Evolutionary conservation across 2,113 vertebrate species (phyloP), one percentile per base, ranked within the genome.

Genomic region (Chlamydotis undulata): DNA sequence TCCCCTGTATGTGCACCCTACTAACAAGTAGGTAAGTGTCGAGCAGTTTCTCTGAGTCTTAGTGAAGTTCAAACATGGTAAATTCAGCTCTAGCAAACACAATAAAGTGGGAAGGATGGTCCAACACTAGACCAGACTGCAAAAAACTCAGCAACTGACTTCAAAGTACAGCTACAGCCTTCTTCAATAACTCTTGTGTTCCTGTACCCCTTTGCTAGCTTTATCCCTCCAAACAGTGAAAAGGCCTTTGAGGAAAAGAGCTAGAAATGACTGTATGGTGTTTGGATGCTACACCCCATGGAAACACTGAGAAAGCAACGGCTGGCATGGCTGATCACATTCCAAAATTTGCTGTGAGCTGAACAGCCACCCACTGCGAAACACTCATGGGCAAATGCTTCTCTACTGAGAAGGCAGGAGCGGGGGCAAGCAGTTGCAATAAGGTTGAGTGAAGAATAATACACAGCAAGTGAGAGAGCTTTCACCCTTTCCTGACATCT

Each of bases 321-420:
- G 6, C 49, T 83, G 47, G n/a, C 50, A n/a, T 12, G 61, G 28
- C 59, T 0, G 0, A 26, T 39, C 33, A 19, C 4, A 1, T 64
- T 69, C 41, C 68, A 83, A 21, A 64, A 55, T 74, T 78, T 52
- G 19, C 49, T 50, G 15, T 61, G 39, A 89, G 67, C 31, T 86
- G 35, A 80, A 61, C 19, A 73, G 70, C 29, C 79, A 71, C 57
- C 41, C 22, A 10, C 61, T 80, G 67, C 37, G 65, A 75, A 94
- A 71, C 35, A 35, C 13, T 3, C 4, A 31, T 50, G 79, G 70
- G 26, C n/a, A 92, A 83, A 64, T 49, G 21, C 41, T 75, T 74
- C 73, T 85, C 57, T 64, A 7, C 64, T 67, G 71, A 85, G 57
- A 68, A 63, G 63, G 19, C 33, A 21, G 61, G 19, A 52, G 28